phyloP scores from a whole-genome alignment of 2,888 invertebrate genomes.

The Candidula unifasciata region DNA sequence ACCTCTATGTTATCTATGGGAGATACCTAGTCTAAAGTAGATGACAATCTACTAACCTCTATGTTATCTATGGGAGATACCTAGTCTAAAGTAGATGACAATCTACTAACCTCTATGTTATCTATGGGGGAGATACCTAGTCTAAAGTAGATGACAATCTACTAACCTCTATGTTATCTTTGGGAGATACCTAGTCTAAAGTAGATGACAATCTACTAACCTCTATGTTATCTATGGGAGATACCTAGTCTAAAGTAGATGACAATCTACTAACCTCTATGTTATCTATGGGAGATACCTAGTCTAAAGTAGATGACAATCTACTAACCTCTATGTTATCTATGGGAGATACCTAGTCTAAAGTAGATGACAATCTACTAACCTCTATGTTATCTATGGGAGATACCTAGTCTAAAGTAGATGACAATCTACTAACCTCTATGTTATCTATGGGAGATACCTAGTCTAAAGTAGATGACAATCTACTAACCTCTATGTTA shows the following conservation, averaged over 20 bases:
- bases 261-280: background rate
- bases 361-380: background rate
- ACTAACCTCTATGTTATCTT: background rate
- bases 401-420: background rate
- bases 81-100: background rate
- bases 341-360: background rate
- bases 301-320: background rate
- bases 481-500: background rate
- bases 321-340: background rate
- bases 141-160: background rate
- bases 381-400: background rate
- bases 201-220: background rate
- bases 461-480: background rate
- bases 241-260: background rate
- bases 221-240: background rate
- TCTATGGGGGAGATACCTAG: background rate
- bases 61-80: background rate
- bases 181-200: background rate
- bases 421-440: background rate
- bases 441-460: background rate
- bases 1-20: background rate
- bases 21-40: background rate
- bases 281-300: background rate
- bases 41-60: background rate
- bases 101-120: background rate